These are phyloP conservation scores for Mus pahari DNA, from an alignment of 2,113 vertebrate species.

Conservation along the genomic window DNA sequence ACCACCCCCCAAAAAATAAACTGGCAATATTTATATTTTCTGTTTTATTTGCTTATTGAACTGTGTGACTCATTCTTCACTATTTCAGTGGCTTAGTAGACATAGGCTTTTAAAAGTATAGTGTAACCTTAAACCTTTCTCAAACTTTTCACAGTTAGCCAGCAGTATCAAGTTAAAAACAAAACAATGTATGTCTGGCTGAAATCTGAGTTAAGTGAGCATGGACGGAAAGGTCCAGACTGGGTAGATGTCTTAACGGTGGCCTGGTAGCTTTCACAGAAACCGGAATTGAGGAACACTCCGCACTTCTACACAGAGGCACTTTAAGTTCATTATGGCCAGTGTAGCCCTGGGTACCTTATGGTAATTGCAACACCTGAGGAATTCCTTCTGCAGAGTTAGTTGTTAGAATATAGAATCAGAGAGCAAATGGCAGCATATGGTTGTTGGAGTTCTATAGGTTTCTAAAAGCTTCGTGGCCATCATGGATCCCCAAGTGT, in stretches of 20 bases:
- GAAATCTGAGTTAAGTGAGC: background rate
- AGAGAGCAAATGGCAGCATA: background rate
- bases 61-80: background rate
- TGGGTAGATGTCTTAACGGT: background rate
- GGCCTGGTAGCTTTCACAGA: background rate
- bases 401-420: background rate
- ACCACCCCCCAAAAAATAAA: background rate
- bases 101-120: background rate
- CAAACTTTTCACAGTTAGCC: background rate
- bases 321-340: background rate
- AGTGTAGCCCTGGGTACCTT: background rate
- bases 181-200: background rate
- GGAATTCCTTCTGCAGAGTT: background rate
- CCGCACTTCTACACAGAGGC: too few relatives aligned
- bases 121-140: background rate
- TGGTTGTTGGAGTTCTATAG: background rate
- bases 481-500: background rate
- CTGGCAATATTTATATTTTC: background rate
- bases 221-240: background rate
- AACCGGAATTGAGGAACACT: background rate
- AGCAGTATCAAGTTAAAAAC: slow-evolving; percentile 6
- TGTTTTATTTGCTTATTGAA: background rate
- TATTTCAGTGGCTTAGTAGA: slow-evolving; percentile 29
- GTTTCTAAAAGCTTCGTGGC: background rate
- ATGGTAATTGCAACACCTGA: background rate